Evolutionary conservation across 2,113 vertebrate genomes (phyloP), one percentile per base, ranked within the genome.

Genomic region (Microcebus tavaratra): DNA sequence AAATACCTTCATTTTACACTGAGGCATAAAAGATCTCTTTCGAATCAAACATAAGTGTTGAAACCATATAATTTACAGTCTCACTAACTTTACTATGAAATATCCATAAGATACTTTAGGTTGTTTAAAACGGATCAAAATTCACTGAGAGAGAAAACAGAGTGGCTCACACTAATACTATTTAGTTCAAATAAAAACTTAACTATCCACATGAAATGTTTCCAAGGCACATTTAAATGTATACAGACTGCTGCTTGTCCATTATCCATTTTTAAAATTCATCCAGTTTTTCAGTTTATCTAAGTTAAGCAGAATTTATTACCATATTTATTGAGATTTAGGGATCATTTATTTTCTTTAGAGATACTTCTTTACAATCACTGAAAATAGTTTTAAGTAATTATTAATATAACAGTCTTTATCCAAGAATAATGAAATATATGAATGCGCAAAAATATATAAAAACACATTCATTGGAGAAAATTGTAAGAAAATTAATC

Each of bases 101-200:
- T 15, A 59, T 42, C 34, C 53, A 36, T 57, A 86, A 50, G 15
- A 34, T 70, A 83, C 36, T 75, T 92, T 84, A 9, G 1, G 0
- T 75, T 29, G 10, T 81, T 80, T 91, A 45, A 85, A 96, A 86
- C 73, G 7, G 5, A 90, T 96, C 92, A 81, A 91, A 90, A 88
- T 36, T 2, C 8, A 94, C 57, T 50, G 7, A 91, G 23, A 94
- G 27, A 61, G 45, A 98, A 94, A 95, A 12, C 2, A 95, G 88
- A 94, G 95, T 23, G 23, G 55, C 36, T 8, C 7, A 86, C 39
- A 94, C 23, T 95, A 88, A 85, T 17, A 53, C 84, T 48, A 92
- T 92, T 88, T 27, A 39, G 31, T n/a, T 94, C 36, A 83, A 63
- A 96, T 97, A 94, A 96, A 97, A 95, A 36, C 68, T 73, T 91